Percentiles rank a stretch among this genome's conserved stretches.
These are phyloP conservation scores for Himalopsyche japonica DNA, from an alignment of 2,888 invertebrate species.

Conservation along the genomic window DNA sequence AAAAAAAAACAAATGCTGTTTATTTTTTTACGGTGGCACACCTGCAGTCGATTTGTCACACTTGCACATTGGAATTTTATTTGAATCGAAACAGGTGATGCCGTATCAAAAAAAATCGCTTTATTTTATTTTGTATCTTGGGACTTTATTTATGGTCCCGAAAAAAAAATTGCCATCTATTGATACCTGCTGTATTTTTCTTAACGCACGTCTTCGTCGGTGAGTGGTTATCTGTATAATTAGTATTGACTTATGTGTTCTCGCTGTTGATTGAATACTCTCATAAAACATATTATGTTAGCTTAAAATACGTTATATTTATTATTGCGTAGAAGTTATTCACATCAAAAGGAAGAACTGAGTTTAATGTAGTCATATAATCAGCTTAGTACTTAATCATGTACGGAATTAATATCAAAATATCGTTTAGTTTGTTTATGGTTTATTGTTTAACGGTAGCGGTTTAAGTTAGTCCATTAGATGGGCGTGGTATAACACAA, in stretches of 20 bases:
- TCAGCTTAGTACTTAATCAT: conserved; percentile 21
- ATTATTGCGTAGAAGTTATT: not conserved
- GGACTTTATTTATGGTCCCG: not conserved
- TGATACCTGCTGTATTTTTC: not conserved
- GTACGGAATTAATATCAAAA: not conserved
- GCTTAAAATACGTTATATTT: not conserved
- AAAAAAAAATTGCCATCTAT: not conserved
- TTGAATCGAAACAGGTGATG: not conserved
- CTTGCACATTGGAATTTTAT: not conserved
- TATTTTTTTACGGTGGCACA: not conserved
- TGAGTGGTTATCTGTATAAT: not conserved
- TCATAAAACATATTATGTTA: not conserved
- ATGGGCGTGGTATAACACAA: conserved; percentile 1
- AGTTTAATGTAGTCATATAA: conserved; percentile 22
- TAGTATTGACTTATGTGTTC: not conserved
- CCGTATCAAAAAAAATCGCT: not conserved
- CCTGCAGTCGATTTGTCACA: not conserved
- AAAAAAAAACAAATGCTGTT: not conserved
- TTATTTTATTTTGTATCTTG: not conserved
- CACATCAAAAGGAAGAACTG: conserved; percentile 24
- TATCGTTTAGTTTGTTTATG: conserved; percentile 4
- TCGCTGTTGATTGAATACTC: not conserved
- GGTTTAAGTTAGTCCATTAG: conserved; percentile 22
- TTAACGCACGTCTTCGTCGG: not conserved
- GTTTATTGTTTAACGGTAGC: conserved; percentile 25